Conservation (phyloP, 1,140 invertebrate genomes). For the Drosophila mojavensis region DNA sequence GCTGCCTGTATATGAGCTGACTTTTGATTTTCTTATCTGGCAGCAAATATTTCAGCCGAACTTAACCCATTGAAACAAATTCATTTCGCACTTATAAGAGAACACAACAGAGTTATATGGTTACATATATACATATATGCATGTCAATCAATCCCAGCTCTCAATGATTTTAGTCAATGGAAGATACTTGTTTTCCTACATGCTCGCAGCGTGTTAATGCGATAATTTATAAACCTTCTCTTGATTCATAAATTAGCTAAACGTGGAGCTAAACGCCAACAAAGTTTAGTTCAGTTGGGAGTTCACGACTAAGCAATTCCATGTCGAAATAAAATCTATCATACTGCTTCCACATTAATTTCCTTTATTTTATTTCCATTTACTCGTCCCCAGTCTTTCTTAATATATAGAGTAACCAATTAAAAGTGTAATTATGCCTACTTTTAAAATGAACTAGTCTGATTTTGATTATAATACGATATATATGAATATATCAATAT, state of each 20-base stretch:
- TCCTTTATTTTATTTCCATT: background rate
- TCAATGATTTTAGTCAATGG: background rate
- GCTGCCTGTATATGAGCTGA: constrained; percentile 16
- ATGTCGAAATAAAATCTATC: too few species aligned
- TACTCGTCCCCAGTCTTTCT: background rate
- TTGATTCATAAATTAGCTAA: background rate
- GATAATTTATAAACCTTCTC: background rate
- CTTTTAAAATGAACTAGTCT: too few species aligned
- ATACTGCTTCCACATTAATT: too few species aligned
- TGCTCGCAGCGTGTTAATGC: background rate
- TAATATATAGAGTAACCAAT: background rate
- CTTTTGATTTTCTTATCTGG: constrained; percentile 39
- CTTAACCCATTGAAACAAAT: constrained; percentile 32
- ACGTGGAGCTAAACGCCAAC: background rate
- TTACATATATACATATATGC: background rate
- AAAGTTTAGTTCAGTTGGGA: background rate
- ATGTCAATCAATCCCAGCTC: background rate
- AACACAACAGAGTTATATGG: background rate
- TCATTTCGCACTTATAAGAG: background rate
- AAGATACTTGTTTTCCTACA: background rate
- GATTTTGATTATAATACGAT: too few species aligned
- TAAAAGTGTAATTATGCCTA: too few species aligned
- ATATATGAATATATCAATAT: too few species aligned
- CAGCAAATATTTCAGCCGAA: constrained; percentile 36
- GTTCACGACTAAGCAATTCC: too few species aligned